Evolutionary conservation across 2,888 invertebrate species (phyloP).

Genomic region (Malthinus seriepunctatus): DNA sequence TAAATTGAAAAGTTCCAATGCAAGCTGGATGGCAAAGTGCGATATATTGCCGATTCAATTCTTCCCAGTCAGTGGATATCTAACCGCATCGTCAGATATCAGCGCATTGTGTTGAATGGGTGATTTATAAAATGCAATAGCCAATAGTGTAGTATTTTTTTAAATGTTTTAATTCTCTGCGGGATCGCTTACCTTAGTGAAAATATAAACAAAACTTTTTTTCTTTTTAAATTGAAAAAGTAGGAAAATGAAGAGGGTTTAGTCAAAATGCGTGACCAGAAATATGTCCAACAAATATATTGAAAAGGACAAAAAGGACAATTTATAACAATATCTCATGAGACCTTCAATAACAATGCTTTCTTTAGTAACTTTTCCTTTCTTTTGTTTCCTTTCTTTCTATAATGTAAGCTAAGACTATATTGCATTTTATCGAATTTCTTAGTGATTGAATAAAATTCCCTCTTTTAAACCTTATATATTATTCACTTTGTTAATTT

Average conservation of each 20-base stretch:
- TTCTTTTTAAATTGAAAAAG: slow-evolving; percentile 9
- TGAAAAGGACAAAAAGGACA: slow-evolving; percentile 45
- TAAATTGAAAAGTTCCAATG: slow-evolving; percentile 49
- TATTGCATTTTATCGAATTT: slow-evolving; percentile 44
- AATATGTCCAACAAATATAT: slow-evolving; percentile 43
- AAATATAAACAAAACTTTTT: background rate
- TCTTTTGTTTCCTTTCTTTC: slow-evolving; percentile 40
- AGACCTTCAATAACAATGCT: slow-evolving; percentile 46
- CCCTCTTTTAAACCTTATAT: background rate
- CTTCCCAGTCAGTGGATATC: slow-evolving; percentile 46
- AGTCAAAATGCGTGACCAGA: slow-evolving; percentile 43
- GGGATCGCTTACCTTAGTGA: background rate
- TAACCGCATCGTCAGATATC: slow-evolving; percentile 44
- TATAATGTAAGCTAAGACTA: slow-evolving; percentile 36
- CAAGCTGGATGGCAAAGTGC: slow-evolving; percentile 43
- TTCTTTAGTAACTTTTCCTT: slow-evolving; percentile 41
- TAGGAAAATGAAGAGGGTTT: slow-evolving; percentile 32
- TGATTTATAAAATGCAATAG: slow-evolving; percentile 51
- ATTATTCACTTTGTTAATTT: slow-evolving; percentile 1
- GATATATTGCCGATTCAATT: slow-evolving; percentile 46
- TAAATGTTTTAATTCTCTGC: background rate
- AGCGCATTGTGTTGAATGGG: slow-evolving; percentile 47
- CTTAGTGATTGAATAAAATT: slow-evolving; percentile 41
- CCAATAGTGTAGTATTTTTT: slow-evolving; percentile 46
- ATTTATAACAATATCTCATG: slow-evolving; percentile 46